Percentiles rank a stretch among this genome's conserved stretches.
These are phyloP conservation scores for Cottus gobio DNA, from an alignment of 2,113 vertebrate genomes.

Conservation along the genomic window DNA sequence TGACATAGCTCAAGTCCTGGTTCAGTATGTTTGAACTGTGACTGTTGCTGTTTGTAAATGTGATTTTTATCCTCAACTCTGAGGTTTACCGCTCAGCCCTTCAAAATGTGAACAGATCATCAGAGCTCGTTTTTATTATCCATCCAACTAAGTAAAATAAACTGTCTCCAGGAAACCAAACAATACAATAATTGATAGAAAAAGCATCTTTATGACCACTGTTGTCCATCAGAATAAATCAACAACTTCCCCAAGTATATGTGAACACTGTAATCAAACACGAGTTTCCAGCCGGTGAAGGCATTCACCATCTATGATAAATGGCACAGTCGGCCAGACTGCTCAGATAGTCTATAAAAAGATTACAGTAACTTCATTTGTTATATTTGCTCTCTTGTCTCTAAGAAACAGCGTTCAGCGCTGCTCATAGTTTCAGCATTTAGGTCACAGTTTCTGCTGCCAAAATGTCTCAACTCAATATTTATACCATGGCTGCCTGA, in stretches of 20 bases:
- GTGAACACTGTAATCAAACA: conserved; percentile 5
- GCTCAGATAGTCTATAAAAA: conserved; percentile 72
- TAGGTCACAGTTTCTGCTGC: conserved; percentile 73
- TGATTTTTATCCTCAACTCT: not conserved
- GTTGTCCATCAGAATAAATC: conserved; percentile 4
- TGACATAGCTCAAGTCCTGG: not conserved
- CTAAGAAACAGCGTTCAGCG: conserved; percentile 50
- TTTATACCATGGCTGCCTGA: conserved; percentile 69
- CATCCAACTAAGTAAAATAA: not conserved
- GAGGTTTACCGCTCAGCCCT: not conserved
- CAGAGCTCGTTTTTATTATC: conserved; percentile 2
- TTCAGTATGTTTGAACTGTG: not conserved
- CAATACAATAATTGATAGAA: not conserved
- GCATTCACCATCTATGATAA: conserved; percentile 55
- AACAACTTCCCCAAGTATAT: not conserved
- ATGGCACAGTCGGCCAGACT: conserved; percentile 49
- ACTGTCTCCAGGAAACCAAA: conserved; percentile 30
- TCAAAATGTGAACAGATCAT: not conserved
- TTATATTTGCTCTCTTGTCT: conserved; percentile 50
- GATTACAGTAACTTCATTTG: conserved; percentile 70
- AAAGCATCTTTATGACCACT: conserved; percentile 25
- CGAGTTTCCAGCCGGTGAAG: conserved; percentile 3
- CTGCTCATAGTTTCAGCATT: conserved; percentile 76
- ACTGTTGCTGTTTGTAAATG: conserved; percentile 12
- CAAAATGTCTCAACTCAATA: conserved; percentile 73